phyloP scores from a whole-genome alignment of 1,140 invertebrate genomes.

The Danaus melanippus region DNA sequence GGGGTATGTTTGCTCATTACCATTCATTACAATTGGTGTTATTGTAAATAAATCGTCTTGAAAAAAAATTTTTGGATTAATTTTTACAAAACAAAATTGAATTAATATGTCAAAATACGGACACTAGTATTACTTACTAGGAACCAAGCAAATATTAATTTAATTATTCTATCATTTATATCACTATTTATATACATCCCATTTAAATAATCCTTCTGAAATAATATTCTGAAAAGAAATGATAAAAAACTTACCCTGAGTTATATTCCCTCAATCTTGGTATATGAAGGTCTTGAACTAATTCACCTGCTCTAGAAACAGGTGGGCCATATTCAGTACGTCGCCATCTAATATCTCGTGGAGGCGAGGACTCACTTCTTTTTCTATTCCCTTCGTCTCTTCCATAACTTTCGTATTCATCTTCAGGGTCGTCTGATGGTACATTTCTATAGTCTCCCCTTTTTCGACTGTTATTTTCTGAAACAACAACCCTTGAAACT shows the following conservation, averaged over 20 bases:
- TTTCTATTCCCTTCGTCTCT: slow-evolving; percentile 49
- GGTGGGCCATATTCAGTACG: slow-evolving; percentile 40
- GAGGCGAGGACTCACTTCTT: slow-evolving; percentile 41
- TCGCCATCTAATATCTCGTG: slow-evolving; percentile 44
- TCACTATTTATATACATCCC: too few species aligned
- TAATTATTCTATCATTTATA: too few species aligned
- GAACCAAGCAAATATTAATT: too few species aligned
- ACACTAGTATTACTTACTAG: too few species aligned
- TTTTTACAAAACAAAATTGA: too few species aligned
- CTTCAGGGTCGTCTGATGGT: slow-evolving; percentile 76
- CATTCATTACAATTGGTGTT: too few species aligned
- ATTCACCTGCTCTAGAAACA: slow-evolving; percentile 31
- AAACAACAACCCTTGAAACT: slow-evolving; percentile 42
- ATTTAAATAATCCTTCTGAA: too few species aligned
- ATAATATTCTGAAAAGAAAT: too few species aligned
- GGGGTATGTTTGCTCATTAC: too few species aligned
- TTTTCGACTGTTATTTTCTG: slow-evolving; percentile 55
- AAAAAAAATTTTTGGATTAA: too few species aligned
- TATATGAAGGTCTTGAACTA: slow-evolving; percentile 74
- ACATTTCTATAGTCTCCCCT: slow-evolving; percentile 81
- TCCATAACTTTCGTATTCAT: slow-evolving; percentile 71
- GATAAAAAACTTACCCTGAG: slow-evolving; percentile 55
- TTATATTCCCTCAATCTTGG: slow-evolving; percentile 73
- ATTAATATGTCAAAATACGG: too few species aligned
- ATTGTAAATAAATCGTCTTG: too few species aligned